Percentiles rank a stretch among this genome's conserved stretches.
Conservation (phyloP, 1,140 invertebrate genomes). For the Zaprionus lachaisei region DNA sequence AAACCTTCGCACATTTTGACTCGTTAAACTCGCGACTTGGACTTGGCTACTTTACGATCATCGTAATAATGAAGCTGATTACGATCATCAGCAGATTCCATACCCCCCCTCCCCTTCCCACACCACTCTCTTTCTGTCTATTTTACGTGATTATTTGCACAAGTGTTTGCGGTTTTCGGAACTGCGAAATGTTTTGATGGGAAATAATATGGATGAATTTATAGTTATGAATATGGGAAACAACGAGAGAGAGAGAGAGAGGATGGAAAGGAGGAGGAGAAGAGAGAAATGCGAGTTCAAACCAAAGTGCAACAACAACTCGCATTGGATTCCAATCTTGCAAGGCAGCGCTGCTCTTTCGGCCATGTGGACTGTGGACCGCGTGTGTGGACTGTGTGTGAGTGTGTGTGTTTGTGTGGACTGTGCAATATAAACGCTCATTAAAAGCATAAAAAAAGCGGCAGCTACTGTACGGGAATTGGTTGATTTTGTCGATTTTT, state of each 20-base stretch:
- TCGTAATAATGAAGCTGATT: background rate
- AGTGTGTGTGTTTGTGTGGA: background rate
- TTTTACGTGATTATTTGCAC: slow-evolving; percentile 41
- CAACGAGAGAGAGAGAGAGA: background rate
- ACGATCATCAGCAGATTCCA: slow-evolving; percentile 15
- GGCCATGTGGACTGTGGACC: slow-evolving; percentile 27
- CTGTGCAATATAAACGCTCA: slow-evolving; percentile 76
- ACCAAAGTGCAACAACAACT: slow-evolving; percentile 38
- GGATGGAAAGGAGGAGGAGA: background rate
- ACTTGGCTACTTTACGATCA: background rate
- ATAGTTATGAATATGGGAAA: slow-evolving; percentile 27
- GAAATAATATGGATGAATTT: slow-evolving; percentile 25
- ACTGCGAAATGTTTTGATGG: slow-evolving; percentile 10
- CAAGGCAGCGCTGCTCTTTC: slow-evolving; percentile 15
- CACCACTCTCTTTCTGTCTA: slow-evolving; percentile 2
- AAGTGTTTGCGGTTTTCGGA: slow-evolving; percentile 47
- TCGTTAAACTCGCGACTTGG: background rate
- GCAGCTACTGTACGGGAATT: slow-evolving; percentile 79
- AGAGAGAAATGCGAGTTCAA: slow-evolving; percentile 5
- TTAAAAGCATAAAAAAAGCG: slow-evolving; percentile 75
- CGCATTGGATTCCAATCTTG: slow-evolving; percentile 16
- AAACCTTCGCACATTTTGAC: slow-evolving; percentile 20
- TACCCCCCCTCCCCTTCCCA: background rate
- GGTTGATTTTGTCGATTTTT: slow-evolving; percentile 78
- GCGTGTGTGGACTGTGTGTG: slow-evolving; percentile 16